These are phyloP conservation scores for Helicoverpa zea DNA, from an alignment of 1,140 invertebrate genomes.

Conservation along the genomic window DNA sequence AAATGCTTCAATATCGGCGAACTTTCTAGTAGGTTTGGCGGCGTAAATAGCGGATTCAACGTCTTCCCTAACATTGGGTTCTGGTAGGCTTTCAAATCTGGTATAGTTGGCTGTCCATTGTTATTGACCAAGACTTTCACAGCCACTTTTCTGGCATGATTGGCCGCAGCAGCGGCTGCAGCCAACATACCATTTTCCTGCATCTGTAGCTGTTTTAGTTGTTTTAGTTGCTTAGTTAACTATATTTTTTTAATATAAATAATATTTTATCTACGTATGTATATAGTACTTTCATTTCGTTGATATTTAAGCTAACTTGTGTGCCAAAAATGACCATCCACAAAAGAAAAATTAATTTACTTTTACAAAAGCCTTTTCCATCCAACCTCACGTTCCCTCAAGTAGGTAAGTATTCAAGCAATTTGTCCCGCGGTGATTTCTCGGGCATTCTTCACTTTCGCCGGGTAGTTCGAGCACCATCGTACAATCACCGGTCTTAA, in stretches of 20 bases:
- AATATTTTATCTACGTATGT: too few relatives aligned
- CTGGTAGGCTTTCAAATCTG: slow-evolving; percentile 75
- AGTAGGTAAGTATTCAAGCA: slow-evolving; percentile 54
- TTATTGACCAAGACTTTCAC: slow-evolving; percentile 95
- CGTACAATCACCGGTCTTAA: slow-evolving; percentile 22
- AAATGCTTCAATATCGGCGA: slow-evolving; percentile 85
- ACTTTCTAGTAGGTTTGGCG: slow-evolving; percentile 75
- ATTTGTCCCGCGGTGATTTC: slow-evolving; percentile 64
- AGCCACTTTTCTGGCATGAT: slow-evolving; percentile 92
- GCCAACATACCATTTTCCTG: slow-evolving; percentile 89
- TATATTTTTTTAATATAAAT: too few relatives aligned
- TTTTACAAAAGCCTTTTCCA: slow-evolving; percentile 50
- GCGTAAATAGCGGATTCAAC: slow-evolving; percentile 78
- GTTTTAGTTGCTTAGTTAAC: too few relatives aligned
- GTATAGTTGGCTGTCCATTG: slow-evolving; percentile 77
- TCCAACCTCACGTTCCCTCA: background rate
- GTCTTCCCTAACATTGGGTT: slow-evolving; percentile 74
- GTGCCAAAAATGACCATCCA: too few relatives aligned
- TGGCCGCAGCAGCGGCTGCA: slow-evolving; percentile 85
- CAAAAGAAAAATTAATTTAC: too few relatives aligned
- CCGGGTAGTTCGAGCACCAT: slow-evolving; percentile 49
- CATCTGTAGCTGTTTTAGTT: slow-evolving; percentile 95
- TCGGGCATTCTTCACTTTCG: slow-evolving; percentile 68
- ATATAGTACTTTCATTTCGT: too few relatives aligned
- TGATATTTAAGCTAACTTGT: too few relatives aligned